phyloP scores from a whole-genome alignment of 2,113 vertebrate species.

The Meleagris gallopavo region DNA sequence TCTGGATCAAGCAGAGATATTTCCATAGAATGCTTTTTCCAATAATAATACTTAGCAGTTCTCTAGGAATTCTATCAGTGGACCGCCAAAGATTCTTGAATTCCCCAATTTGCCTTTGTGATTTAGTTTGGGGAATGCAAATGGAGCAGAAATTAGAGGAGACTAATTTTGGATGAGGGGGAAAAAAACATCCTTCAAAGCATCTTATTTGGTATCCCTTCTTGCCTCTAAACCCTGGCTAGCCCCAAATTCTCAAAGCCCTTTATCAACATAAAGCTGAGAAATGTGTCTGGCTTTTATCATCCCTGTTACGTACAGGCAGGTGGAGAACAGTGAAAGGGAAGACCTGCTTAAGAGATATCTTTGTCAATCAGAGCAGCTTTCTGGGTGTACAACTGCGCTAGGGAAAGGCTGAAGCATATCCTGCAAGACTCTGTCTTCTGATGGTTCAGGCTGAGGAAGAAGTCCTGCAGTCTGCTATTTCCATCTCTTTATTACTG shows the following conservation, averaged over 20 bases:
- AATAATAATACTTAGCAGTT: not conserved
- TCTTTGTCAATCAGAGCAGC: not conserved
- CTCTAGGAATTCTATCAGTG: not conserved
- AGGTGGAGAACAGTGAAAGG: accelerated
- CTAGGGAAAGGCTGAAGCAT: not conserved
- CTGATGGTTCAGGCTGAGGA: not conserved
- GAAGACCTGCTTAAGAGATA: accelerated
- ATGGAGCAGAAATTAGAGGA: not conserved
- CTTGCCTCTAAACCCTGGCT: accelerated
- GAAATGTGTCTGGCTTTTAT: not conserved
- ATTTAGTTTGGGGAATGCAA: not conserved
- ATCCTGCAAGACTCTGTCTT: not conserved
- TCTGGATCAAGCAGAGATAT: not conserved
- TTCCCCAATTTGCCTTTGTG: not conserved
- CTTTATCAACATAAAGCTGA: not conserved
- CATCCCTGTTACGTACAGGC: not conserved
- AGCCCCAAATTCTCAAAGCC: not conserved
- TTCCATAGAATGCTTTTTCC: not conserved
- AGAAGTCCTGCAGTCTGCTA: not conserved
- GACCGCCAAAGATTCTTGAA: not conserved
- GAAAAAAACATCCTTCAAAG: not conserved
- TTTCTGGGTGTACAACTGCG: not conserved
- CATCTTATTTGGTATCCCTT: not conserved
- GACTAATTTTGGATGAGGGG: not conserved
- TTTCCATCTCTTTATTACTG: not conserved